phyloP scores from a whole-genome alignment of 2,888 invertebrate species.

The Mesorhabditis spiculigera region DNA sequence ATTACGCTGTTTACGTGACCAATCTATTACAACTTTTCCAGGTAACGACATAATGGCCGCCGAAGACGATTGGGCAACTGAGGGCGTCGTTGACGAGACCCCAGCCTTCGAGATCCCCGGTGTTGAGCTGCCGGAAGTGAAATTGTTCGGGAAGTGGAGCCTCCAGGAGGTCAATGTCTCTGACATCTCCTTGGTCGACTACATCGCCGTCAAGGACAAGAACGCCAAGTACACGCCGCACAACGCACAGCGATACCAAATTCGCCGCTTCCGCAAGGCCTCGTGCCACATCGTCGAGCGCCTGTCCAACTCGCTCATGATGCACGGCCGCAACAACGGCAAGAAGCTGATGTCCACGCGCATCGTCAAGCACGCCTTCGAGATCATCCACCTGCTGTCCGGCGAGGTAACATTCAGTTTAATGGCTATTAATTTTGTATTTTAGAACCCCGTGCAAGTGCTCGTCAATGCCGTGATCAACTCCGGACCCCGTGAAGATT shows the following conservation, averaged over 20 bases:
- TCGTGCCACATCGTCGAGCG: conserved; percentile 99
- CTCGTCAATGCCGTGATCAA: conserved; percentile 97
- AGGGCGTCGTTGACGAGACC: neutral
- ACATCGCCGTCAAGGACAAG: conserved; percentile 74
- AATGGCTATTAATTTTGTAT: neutral
- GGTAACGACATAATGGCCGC: neutral
- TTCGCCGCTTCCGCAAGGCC: conserved; percentile 90
- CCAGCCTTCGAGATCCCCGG: conserved; percentile 21
- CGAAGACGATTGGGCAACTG: neutral
- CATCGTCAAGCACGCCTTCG: conserved; percentile 98
- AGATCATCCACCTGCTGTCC: conserved; percentile 80
- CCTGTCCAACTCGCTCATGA: conserved; percentile 90
- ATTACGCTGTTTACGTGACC: too few relatives aligned
- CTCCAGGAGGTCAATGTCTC: too few relatives aligned
- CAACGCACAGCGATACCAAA: conserved; percentile 88
- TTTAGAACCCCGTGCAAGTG: conserved; percentile 71
- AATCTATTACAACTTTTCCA: too few relatives aligned
- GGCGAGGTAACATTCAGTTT: conserved; percentile 60
- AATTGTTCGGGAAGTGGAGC: conserved; percentile 89
- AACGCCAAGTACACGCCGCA: conserved; percentile 99
- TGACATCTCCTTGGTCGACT: conserved; percentile 89
- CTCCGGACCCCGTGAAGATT: conserved; percentile 98
- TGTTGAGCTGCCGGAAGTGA: conserved; percentile 60
- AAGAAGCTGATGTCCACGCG: conserved; percentile 98
- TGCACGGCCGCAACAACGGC: conserved; percentile 99